These are phyloP conservation scores for Lepus americanus DNA, from an alignment of 2,113 vertebrate species.

Conservation along the genomic window DNA sequence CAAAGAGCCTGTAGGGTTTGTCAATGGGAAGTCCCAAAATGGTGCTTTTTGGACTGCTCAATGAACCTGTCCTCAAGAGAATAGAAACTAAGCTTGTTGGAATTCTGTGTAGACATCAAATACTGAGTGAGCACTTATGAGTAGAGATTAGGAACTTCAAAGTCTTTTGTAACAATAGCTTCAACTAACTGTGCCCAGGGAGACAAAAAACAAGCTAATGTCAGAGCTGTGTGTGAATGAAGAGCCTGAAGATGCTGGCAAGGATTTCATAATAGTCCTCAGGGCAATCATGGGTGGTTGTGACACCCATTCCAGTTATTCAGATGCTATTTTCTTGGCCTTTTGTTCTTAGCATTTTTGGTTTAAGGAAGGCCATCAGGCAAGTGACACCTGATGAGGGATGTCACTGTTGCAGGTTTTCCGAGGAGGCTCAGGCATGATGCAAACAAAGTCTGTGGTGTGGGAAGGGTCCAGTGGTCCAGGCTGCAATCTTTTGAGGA, in stretches of 20 bases:
- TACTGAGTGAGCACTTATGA: not conserved
- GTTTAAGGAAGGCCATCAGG: not conserved
- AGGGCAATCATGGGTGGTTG: not conserved
- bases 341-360: conserved; percentile 8
- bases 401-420: not conserved
- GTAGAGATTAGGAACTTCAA: not conserved
- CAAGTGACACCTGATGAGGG: not conserved
- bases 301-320: not conserved
- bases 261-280: not conserved
- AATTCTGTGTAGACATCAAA: conserved; percentile 9
- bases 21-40: not conserved
- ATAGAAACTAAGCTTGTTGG: conserved; percentile 1
- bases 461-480: not conserved
- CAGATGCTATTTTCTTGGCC: not conserved
- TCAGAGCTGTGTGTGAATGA: not conserved
- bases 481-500: not conserved
- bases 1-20: not conserved
- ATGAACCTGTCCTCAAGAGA: not conserved
- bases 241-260: not conserved
- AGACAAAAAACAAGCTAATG: conserved; percentile 1
- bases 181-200: not conserved
- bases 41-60: not conserved
- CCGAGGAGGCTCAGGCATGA: not conserved
- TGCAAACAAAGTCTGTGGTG: not conserved
- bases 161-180: not conserved